Percentiles rank a stretch among this genome's conserved stretches.
Conservation (phyloP, 1,140 invertebrate species). For the Manduca sexta region DNA sequence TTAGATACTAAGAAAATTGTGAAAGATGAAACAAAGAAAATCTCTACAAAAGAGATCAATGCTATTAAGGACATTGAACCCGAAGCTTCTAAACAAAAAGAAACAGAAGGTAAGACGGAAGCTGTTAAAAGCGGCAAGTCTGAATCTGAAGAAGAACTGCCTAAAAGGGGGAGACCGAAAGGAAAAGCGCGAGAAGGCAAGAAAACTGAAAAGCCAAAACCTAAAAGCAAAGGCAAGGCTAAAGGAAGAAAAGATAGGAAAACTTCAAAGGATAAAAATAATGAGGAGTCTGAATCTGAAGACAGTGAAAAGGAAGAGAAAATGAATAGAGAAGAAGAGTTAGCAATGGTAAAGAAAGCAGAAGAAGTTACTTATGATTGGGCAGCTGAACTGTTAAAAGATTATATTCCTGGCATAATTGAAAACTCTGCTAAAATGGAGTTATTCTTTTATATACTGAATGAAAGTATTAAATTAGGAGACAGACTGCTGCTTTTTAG, state of each 20-base stretch:
- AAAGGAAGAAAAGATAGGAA: constrained; percentile 62
- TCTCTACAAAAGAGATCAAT: constrained; percentile 8
- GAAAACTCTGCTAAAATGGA: constrained; percentile 97
- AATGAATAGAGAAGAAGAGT: constrained; percentile 71
- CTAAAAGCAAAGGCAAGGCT: constrained; percentile 48
- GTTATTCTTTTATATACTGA: constrained; percentile 93
- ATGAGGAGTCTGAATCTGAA: constrained; percentile 57
- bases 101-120: constrained; percentile 26
- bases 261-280: constrained; percentile 60
- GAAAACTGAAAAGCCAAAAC: constrained; percentile 43
- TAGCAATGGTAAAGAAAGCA: constrained; percentile 77
- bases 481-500: constrained; percentile 98
- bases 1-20: constrained; percentile 76
- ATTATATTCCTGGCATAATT: constrained; percentile 90
- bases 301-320: constrained; percentile 75
- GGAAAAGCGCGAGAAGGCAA: constrained; percentile 50
- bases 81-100: constrained; percentile 26
- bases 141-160: constrained; percentile 41
- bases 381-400: constrained; percentile 89
- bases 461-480: constrained; percentile 88
- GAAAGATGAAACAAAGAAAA: constrained; percentile 67
- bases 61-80: constrained; percentile 13
- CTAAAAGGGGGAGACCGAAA: constrained; percentile 42
- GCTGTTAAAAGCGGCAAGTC: constrained; percentile 34
- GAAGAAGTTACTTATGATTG: constrained; percentile 89